Evolutionary conservation across 2,888 invertebrate species (phyloP).

Genomic region (Herminia tarsipennalis): DNA sequence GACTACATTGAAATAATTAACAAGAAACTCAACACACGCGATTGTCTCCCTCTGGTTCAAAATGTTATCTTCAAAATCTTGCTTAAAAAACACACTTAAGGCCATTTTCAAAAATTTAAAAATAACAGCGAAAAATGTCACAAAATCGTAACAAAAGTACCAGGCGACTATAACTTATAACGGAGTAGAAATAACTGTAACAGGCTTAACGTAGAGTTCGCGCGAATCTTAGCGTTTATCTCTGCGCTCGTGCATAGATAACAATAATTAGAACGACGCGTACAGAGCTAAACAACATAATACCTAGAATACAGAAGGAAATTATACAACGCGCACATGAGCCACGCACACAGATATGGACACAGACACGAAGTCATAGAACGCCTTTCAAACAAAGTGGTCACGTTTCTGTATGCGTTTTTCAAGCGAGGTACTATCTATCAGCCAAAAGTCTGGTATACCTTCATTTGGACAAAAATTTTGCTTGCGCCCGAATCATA

Average conservation of each 20-base stretch:
- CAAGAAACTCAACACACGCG: constrained; percentile 54
- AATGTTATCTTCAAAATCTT: constrained; percentile 38
- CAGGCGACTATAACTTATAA: constrained; percentile 46
- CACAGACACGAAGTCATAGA: no score
- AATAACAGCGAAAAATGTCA: constrained; percentile 11
- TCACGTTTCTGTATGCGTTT: no score
- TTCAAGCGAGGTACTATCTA: no score
- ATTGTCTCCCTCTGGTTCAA: constrained; percentile 37
- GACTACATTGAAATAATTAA: constrained; percentile 45
- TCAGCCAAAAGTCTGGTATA: no score
- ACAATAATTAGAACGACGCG: constrained; percentile 30
- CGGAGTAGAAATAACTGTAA: constrained; percentile 42
- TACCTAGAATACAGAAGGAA: no score
- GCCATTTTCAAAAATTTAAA: constrained; percentile 47
- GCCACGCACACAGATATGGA: no score
- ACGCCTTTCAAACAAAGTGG: no score
- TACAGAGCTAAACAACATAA: no score
- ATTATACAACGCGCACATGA: no score
- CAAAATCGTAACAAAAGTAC: constrained; percentile 31
- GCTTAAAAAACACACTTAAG: constrained; percentile 44
- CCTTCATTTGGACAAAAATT: no score
- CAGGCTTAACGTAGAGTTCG: constrained; percentile 46
- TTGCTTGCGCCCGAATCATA: no score
- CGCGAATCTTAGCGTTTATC: constrained; percentile 44
- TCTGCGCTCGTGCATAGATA: constrained; percentile 28